Percentiles rank a stretch among this genome's conserved stretches.
These are phyloP conservation scores for Antrozous pallidus DNA, from an alignment of 2,797 vertebrate genomes.

Conservation along the genomic window DNA sequence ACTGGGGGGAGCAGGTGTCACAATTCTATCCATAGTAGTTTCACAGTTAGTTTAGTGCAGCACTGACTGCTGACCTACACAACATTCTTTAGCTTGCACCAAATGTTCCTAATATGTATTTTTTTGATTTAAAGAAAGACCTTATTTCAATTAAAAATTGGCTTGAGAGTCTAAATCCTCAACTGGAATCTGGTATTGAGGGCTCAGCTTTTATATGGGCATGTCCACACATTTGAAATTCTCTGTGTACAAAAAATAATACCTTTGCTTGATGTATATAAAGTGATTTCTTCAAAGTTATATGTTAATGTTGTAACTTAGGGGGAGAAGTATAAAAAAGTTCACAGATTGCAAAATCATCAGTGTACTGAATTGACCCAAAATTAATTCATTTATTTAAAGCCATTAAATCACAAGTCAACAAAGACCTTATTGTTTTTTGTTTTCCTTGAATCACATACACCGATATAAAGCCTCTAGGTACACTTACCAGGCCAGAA, in stretches of 20 bases:
- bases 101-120: not conserved
- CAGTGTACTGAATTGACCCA: constrained; percentile 20
- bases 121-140: not conserved
- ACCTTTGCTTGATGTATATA: not conserved
- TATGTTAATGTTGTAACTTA: constrained; percentile 41
- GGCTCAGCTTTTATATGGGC: not conserved
- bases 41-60: not conserved
- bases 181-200: not conserved
- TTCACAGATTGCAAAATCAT: constrained; percentile 51
- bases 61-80: too few species aligned
- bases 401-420: constrained; percentile 56
- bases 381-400: constrained; percentile 67
- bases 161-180: not conserved
- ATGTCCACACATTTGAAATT: not conserved
- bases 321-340: not conserved
- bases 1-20: not conserved
- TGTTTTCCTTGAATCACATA: constrained; percentile 63
- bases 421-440: constrained; percentile 63
- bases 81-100: not conserved
- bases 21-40: not conserved
- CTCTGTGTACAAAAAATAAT: not conserved
- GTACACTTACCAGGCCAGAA: constrained; percentile 59
- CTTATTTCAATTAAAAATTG: not conserved
- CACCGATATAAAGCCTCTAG: constrained; percentile 63
- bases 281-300: constrained; percentile 16